Base-by-base conservation (phyloP, 2,113 vertebrate species). In the Bubo scandiacus region DNA sequence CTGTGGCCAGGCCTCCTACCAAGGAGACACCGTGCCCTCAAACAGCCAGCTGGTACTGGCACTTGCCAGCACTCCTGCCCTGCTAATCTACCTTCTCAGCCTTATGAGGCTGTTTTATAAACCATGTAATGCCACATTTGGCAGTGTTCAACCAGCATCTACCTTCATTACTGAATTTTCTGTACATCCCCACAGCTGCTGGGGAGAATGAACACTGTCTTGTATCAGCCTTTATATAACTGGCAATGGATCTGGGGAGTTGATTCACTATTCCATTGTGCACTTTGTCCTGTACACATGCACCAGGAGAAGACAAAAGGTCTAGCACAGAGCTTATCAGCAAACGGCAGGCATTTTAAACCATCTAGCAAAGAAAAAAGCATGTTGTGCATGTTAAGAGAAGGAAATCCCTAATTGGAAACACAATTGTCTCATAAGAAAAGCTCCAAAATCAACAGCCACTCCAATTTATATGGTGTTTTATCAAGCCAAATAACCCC, bases 361-460 rank as follows among this genome's bases (percentile, higher is more conserved):
- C 73, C 95, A 92, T 70, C 83, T 62, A 87, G 73, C 27, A 89
- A 95, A 92, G 54, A 54, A 83, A 90, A 81, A 84, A 42, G 0
- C 70, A 91, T 47, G 66, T 94, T 92, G 62, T 67, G 78, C 58
- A 65, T 52, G 78, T 85, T 85, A 89, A 87, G 45, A 82, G 92
- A 85, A 62, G 71, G 91, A 96, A 95, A 95, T 90, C 86, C 81
- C 96, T 95, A 96, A 96, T 91, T 90, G 91, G 84, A 92, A 94
- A 89, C 52, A 87, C 84, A 91, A 96, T 73, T 92, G 96, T 80
- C 86, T 85, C 0, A 0, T 82, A 91, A 85, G 84, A 82, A 89
- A 80, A 70, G 73, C 91, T 96, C 78, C 81, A 95, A 94, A 96
- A 92, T 89, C 95, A 96, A 95, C 94, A 97, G 94, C 70, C 89